Conservation (phyloP, 2,113 vertebrate genomes). For the Rana temporaria region DNA sequence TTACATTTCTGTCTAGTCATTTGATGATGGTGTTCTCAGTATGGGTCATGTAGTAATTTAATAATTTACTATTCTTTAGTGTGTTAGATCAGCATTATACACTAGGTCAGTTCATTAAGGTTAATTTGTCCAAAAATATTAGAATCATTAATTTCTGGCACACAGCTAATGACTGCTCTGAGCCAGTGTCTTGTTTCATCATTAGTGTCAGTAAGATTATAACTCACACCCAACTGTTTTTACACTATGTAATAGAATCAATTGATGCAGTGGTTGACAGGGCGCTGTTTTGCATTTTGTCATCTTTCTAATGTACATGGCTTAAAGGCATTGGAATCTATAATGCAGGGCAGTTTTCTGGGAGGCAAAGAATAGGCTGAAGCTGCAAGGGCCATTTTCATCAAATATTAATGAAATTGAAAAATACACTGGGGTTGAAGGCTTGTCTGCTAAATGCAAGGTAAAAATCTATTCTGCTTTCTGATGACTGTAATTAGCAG, state of each 20-base stretch:
- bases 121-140: conserved; percentile 94
- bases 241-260: conserved; percentile 97
- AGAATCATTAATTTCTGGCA: conserved; percentile 97
- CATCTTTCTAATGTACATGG: conserved; percentile 94
- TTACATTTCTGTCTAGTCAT: not conserved
- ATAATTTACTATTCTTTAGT: conserved; percentile 49
- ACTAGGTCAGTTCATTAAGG: conserved; percentile 84
- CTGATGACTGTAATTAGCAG: conserved; percentile 99
- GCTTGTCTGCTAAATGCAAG: conserved; percentile 91
- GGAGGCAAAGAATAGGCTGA: conserved; percentile 95
- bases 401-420: conserved; percentile 99
- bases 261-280: conserved; percentile 93
- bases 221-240: conserved; percentile 99
- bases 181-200: conserved; percentile 96
- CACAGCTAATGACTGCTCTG: conserved; percentile 89
- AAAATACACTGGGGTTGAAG: conserved; percentile 97
- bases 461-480: conserved; percentile 96
- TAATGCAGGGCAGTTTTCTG: conserved; percentile 96
- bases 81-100: conserved; percentile 68
- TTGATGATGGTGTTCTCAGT: not conserved
- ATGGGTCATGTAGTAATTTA: conserved; percentile 28
- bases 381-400: conserved; percentile 98
- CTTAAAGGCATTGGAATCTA: conserved; percentile 94
- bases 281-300: conserved; percentile 89
- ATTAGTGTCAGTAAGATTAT: conserved; percentile 98